Conservation (phyloP, 1,140 invertebrate species). For the Proales similis region DNA sequence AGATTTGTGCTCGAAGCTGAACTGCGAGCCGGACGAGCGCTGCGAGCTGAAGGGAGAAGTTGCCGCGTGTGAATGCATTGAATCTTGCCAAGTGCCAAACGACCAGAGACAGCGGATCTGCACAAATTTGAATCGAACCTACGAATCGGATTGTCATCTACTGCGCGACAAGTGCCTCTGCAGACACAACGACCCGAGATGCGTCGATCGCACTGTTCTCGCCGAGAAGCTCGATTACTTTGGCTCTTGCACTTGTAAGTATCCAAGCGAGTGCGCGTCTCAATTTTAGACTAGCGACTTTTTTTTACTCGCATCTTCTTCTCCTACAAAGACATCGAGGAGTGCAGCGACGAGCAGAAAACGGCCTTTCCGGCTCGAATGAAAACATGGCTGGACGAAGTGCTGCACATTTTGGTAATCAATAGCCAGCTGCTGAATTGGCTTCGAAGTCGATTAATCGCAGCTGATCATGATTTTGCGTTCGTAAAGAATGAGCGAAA, state of each 20-base stretch:
- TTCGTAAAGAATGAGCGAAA: conserved; percentile 20
- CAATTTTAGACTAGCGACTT: background rate
- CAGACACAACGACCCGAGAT: background rate
- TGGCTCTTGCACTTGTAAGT: conserved; percentile 31
- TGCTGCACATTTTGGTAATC: conserved; percentile 15
- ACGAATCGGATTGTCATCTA: conserved; percentile 24
- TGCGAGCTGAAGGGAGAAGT: conserved; percentile 4
- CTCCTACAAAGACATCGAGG: conserved; percentile 10
- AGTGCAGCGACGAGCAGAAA: conserved; percentile 2
- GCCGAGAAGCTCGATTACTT: conserved; percentile 29
- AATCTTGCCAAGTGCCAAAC: conserved; percentile 18
- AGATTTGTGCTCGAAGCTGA: conserved; percentile 4
- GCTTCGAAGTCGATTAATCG: too few relatives aligned
- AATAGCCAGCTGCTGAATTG: background rate
- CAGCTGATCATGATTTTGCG: too few relatives aligned
- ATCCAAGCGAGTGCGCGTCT: background rate
- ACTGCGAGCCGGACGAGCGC: conserved; percentile 2
- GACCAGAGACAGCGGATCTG: conserved; percentile 30
- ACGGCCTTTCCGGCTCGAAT: conserved; percentile 30
- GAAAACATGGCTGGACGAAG: conserved; percentile 30
- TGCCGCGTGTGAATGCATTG: conserved; percentile 26
- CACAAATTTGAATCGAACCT: conserved; percentile 13
- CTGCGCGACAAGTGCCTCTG: conserved; percentile 20
- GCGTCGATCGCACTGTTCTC: background rate
- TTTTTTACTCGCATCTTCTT: background rate